Base-by-base conservation (phyloP, 2,797 vertebrate genomes). In the Columba guinea region DNA sequence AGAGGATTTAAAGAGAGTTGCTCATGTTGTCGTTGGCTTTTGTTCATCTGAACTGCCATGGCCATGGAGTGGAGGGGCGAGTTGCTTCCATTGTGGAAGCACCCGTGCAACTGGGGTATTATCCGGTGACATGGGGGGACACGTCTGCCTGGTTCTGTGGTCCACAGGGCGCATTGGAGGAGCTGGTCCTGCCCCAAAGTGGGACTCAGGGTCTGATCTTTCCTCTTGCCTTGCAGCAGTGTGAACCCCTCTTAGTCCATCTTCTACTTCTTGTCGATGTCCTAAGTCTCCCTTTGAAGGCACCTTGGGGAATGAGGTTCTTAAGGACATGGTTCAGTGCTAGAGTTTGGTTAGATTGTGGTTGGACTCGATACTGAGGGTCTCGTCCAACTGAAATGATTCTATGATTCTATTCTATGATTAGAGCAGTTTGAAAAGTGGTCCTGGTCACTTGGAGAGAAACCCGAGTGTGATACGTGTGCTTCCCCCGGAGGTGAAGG, bases 81-180 rank as follows among this genome's bases (percentile, higher is more conserved):
- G 35, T 30, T 58, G 44, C 32, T 56, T 41, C 74, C 10, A 1
- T 63, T 35, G 3, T 34, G 51, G 51, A 32, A 52, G 51, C 1
- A 0, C 24, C 21, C 0, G 3, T 0, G 30, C 59, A 30, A 52
- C 34, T 1, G 5, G n/a, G 26, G 46, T 30, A 23, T 67, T 32
- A 19, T 17, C 14, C 0, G 2, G 32, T 34, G 68, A 39, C 9
- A 8, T 0, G 7, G 64, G 11, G 8, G 44, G 44, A 16, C 11
- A 9, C 2, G 2, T 59, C 59, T 9, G 22, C 52, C 65, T 41
- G 34, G 22, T 55, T 34, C 65, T 0, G 1, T 11, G 17, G 30
- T n/a, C 46, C 18, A 1, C 18, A 37, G 77, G 18, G 10, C 13
- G 26, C 11, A 9, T 13, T 3, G 27, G 67, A 78, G 27, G 41